Base-by-base conservation (phyloP, 2,113 vertebrate genomes). In the Hyaena hyaena region DNA sequence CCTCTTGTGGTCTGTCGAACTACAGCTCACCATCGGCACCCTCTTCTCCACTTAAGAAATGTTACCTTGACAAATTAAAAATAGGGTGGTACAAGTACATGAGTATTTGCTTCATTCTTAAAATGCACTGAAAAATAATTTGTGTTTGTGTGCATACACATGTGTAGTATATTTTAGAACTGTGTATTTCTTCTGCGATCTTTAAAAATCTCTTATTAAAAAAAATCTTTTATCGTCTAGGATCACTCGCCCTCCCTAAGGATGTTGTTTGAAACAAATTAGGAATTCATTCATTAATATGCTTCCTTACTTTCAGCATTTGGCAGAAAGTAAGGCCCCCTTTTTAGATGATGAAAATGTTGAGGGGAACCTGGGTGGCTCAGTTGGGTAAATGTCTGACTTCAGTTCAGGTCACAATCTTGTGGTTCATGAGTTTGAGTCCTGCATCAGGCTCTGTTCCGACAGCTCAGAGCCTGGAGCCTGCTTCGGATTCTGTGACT, bases 311-410 rank as follows among this genome's bases (percentile, higher is more conserved):
- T n/a, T 69, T 69, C 16, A 17, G 33, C 33, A 69, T n/a, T 69
- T 69, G 15, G 15, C 66, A n/a, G 66, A n/a, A 69, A 69, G 7
- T n/a, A 69, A 69, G 66, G 31, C 7, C 66, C 33, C 33, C 14
- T 9, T 69, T 69, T 17, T n/a, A n/a, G 33, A n/a, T n/a, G 66
- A n/a, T n/a, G 66, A 69, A 19, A 69, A 69, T 69, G 66, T 61
- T 0, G 7, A 55, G 16, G 21, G 58, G 21, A 0, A 3, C 19
- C 58, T 61, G 58, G 21, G 21, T 23, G 21, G 58, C 58, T 61
- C 1, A 2, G 58, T 23, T 17, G 0, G 58, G 23, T 61, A 8
- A 61, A 16, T 2, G 8, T 23, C 58, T 0, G 8, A 61, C 58
- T 61, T 61, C 58, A 23, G 19, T 21, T 61, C 58, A 61, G 58